These are phyloP conservation scores for Neoitamus cyanurus DNA, from an alignment of 2,888 invertebrate genomes.

Conservation along the genomic window DNA sequence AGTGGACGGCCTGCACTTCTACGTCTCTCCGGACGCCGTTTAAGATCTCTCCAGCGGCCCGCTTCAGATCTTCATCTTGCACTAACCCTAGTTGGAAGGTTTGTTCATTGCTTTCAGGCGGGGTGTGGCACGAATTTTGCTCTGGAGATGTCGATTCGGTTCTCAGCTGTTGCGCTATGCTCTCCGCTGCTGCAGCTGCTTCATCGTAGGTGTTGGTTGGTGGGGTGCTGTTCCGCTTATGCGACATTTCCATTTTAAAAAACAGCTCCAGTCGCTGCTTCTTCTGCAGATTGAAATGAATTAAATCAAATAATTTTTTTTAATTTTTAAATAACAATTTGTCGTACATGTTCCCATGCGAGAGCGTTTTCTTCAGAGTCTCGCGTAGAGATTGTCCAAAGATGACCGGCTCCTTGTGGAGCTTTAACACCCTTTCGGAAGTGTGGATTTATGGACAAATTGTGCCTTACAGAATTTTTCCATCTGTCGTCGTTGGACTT, in stretches of 20 bases:
- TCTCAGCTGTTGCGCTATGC: slow-evolving; percentile 62
- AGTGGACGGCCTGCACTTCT: slow-evolving; percentile 70
- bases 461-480: slow-evolving; percentile 93
- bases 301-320: background rate
- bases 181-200: slow-evolving; percentile 63
- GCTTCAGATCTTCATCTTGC: slow-evolving; percentile 67
- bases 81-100: slow-evolving; percentile 60
- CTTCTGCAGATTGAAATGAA: slow-evolving; percentile 61
- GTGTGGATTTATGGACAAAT: slow-evolving; percentile 91
- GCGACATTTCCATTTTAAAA: slow-evolving; percentile 67
- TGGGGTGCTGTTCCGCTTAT: slow-evolving; percentile 55
- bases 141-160: slow-evolving; percentile 49
- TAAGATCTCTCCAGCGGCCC: slow-evolving; percentile 72
- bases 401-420: slow-evolving; percentile 87
- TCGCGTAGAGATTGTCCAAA: slow-evolving; percentile 85
- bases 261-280: slow-evolving; percentile 70
- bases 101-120: slow-evolving; percentile 41
- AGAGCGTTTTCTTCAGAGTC: slow-evolving; percentile 70
- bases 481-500: slow-evolving; percentile 91
- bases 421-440: slow-evolving; percentile 89
- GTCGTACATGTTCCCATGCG: slow-evolving; percentile 71
- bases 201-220: slow-evolving; percentile 61
- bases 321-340: background rate
- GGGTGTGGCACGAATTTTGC: slow-evolving; percentile 33
- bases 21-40: slow-evolving; percentile 72